Evolutionary conservation across 2,888 invertebrate species (phyloP).

Genomic region (Eristalis tenax): DNA sequence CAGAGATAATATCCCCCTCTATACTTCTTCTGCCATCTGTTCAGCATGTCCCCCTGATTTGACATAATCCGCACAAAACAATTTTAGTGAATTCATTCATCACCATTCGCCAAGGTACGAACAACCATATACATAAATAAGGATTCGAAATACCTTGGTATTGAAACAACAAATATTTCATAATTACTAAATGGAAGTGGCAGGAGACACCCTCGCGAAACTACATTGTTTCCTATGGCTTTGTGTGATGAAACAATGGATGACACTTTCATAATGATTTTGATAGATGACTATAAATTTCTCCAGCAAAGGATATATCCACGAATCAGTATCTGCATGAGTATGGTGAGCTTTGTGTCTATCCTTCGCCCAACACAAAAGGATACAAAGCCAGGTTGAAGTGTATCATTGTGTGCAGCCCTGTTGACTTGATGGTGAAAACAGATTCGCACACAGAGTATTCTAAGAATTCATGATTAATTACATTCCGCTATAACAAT

Average conservation of each 20-base stretch:
- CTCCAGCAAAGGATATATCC: conserved; percentile 47
- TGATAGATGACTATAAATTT: conserved; percentile 69
- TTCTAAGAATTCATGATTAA: conserved; percentile 70
- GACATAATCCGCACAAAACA: conserved; percentile 52
- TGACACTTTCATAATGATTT: conserved; percentile 71
- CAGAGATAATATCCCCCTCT: conserved; percentile 32
- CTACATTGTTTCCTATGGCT: conserved; percentile 45
- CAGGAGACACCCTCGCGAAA: conserved; percentile 51
- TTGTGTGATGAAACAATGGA: conserved; percentile 64
- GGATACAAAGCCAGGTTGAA: conserved; percentile 48
- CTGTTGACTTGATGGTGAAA: conserved; percentile 18
- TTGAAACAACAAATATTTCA: conserved; percentile 48
- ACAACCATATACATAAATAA: conserved; percentile 1
- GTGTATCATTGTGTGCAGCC: conserved; percentile 35
- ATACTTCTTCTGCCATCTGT: neutral
- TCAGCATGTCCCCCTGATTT: neutral
- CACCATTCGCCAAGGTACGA: conserved; percentile 19
- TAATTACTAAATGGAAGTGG: conserved; percentile 37
- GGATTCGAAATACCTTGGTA: conserved; percentile 37
- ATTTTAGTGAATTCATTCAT: conserved; percentile 30
- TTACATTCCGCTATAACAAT: conserved; percentile 59
- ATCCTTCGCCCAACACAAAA: conserved; percentile 18
- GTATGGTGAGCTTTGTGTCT: conserved; percentile 25
- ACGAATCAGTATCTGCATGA: conserved; percentile 18
- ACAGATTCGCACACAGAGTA: conserved; percentile 51